Evolutionary conservation across 2,797 vertebrate species (phyloP), one percentile per base, ranked within the genome.

Genomic region (Antennarius maculatus): DNA sequence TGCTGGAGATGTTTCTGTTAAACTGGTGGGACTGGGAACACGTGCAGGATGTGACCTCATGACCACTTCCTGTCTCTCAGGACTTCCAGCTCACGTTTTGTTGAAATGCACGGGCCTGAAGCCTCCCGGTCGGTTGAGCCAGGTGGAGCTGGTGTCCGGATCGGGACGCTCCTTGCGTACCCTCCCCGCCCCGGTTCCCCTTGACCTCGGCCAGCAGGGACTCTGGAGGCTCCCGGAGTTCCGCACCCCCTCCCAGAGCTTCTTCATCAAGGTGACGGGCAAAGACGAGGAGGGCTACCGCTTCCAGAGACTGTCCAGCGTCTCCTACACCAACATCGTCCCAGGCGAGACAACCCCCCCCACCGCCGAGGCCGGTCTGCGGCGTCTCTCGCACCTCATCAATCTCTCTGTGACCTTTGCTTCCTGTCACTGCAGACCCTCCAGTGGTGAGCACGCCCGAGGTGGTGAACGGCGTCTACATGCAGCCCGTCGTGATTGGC

Each of bases 291-390:
- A 93, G 12, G 96, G 96, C 6, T 94, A 96, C 77, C 85, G 86
- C 49, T 92, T 99, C 85, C 96, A 98, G 76, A 95, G 96, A 41
- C 91, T 97, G 76, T 99, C 97, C 0, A 95, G 94, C 17, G 94
- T 98, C 75, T 95, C 96, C 51, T 99, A 97, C 91, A 96, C 91
- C 61, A 95, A 95, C 29, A 89, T 96, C 27, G 80, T 94, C 76
- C 95, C 96, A 9, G 93, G 97, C 94, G 81, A 91, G 92, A 66
- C 69, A 5, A 2, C 64, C 61, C 29, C 28, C 31, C n/a, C 11
- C 13, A 48, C 73, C 43, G 42, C 43, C 47, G 69, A 67, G 69
- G 39, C 54, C 69, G 61, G 70, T 67, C 63, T 3, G 39, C 53
- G 27, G 45, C 43, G 57, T 82, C 74, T 74, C 60, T 67, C 62